phyloP scores from a whole-genome alignment of 1,140 invertebrate species.

The Antheraea mylitta region DNA sequence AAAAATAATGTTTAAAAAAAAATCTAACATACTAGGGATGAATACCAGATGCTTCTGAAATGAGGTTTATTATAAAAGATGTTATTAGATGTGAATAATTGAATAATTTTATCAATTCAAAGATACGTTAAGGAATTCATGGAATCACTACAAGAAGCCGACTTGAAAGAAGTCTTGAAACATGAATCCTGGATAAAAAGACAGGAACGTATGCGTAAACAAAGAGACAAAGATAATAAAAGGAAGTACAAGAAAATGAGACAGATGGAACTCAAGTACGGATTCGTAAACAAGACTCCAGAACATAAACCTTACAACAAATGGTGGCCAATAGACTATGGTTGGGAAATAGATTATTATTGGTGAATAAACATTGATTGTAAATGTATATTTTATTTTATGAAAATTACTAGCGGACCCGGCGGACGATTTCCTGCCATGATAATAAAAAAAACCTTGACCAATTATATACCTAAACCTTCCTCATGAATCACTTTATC shows the following conservation, averaged over 20 bases:
- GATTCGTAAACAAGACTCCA: background rate
- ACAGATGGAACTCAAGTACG: slow-evolving; percentile 5
- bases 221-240: slow-evolving; percentile 13
- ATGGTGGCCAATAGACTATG: slow-evolving; percentile 40
- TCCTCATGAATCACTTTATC: no score
- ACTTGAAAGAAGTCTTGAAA: slow-evolving; percentile 5
- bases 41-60: no score
- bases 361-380: slow-evolving; percentile 22
- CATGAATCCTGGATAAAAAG: background rate
- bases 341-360: slow-evolving; percentile 40
- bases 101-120: background rate
- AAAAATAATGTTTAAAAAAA: no score
- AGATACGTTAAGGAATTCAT: background rate
- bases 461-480: no score
- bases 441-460: no score
- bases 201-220: slow-evolving; percentile 5
- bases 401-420: no score
- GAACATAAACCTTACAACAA: slow-evolving; percentile 12
- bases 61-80: no score
- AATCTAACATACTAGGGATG: no score
- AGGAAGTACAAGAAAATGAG: slow-evolving; percentile 16
- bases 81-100: no score
- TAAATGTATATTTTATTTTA: background rate
- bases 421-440: no score
- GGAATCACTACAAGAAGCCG: background rate